These are phyloP conservation scores for Drosophila kambysellisi DNA, from an alignment of 2,888 invertebrate species.

Conservation along the genomic window DNA sequence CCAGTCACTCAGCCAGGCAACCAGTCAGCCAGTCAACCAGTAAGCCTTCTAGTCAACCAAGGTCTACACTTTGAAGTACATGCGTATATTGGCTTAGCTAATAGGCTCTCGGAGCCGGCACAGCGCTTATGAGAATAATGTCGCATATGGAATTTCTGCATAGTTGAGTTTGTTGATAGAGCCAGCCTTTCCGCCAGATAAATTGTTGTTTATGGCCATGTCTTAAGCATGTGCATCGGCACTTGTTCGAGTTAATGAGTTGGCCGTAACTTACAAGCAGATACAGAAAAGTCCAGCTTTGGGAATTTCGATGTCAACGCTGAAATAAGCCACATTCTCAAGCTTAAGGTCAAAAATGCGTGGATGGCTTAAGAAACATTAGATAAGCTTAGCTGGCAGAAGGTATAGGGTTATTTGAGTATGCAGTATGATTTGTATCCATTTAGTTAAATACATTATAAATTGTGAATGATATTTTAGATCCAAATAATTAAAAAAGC, in stretches of 20 bases:
- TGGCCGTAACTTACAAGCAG: slow-evolving; percentile 45
- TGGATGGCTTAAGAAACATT: slow-evolving; percentile 4
- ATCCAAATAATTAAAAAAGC: background rate
- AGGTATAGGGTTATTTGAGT: slow-evolving; percentile 4
- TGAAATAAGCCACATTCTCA: slow-evolving; percentile 38
- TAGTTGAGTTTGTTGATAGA: slow-evolving; percentile 58
- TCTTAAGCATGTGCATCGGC: slow-evolving; percentile 51
- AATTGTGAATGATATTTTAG: background rate
- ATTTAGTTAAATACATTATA: background rate
- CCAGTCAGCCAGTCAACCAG: slow-evolving; percentile 14
- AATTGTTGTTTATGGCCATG: slow-evolving; percentile 66
- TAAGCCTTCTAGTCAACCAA: slow-evolving; percentile 4
- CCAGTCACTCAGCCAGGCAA: slow-evolving; percentile 34
- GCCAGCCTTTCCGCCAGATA: slow-evolving; percentile 40
- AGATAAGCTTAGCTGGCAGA: slow-evolving; percentile 19
- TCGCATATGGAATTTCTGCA: slow-evolving; percentile 77
- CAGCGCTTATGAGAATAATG: slow-evolving; percentile 73
- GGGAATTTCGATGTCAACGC: slow-evolving; percentile 64
- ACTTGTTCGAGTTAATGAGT: slow-evolving; percentile 68
- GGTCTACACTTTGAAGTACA: slow-evolving; percentile 68
- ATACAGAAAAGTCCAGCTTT: slow-evolving; percentile 29
- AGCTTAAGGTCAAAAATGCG: slow-evolving; percentile 61
- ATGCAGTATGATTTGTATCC: background rate
- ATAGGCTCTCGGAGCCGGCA: slow-evolving; percentile 61
- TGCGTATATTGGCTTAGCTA: slow-evolving; percentile 73